These are phyloP conservation scores for Aethina tumida DNA, from an alignment of 1,140 invertebrate species.

Conservation along the genomic window DNA sequence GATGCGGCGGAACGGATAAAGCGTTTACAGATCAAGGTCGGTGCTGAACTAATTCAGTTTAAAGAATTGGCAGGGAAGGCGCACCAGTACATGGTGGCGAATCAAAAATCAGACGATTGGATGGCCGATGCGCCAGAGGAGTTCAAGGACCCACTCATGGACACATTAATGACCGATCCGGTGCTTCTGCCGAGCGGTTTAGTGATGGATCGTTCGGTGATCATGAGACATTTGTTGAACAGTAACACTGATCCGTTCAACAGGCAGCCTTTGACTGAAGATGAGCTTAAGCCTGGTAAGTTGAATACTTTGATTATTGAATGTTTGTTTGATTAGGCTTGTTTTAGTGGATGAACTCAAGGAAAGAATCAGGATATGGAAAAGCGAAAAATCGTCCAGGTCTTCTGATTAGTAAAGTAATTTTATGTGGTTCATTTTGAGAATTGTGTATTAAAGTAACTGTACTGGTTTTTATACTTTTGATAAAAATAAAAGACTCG, in stretches of 20 bases:
- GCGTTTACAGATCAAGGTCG: constrained; percentile 72
- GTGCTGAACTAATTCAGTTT: constrained; percentile 75
- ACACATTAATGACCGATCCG: constrained; percentile 94
- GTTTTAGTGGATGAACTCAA: constrained; percentile 29
- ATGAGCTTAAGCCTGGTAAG: constrained; percentile 70
- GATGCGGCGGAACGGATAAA: constrained; percentile 76
- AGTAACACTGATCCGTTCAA: constrained; percentile 97
- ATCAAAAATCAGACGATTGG: constrained; percentile 81
- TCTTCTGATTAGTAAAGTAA: no score
- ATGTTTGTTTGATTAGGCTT: not conserved
- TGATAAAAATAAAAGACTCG: no score
- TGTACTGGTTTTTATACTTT: no score
- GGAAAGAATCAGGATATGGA: constrained; percentile 31
- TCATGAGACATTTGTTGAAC: constrained; percentile 88
- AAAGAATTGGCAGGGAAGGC: constrained; percentile 69
- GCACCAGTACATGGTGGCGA: constrained; percentile 66
- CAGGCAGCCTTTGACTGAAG: constrained; percentile 81
- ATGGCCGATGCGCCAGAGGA: constrained; percentile 95
- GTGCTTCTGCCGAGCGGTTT: constrained; percentile 89
- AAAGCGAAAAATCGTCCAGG: constrained; percentile 24
- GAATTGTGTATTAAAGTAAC: no score
- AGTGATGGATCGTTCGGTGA: constrained; percentile 91
- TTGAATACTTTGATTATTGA: constrained; percentile 1
- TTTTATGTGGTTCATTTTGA: no score
- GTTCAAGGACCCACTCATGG: constrained; percentile 95